Base-by-base conservation (phyloP, 1,140 invertebrate genomes). In the Mylabris phalerata region DNA sequence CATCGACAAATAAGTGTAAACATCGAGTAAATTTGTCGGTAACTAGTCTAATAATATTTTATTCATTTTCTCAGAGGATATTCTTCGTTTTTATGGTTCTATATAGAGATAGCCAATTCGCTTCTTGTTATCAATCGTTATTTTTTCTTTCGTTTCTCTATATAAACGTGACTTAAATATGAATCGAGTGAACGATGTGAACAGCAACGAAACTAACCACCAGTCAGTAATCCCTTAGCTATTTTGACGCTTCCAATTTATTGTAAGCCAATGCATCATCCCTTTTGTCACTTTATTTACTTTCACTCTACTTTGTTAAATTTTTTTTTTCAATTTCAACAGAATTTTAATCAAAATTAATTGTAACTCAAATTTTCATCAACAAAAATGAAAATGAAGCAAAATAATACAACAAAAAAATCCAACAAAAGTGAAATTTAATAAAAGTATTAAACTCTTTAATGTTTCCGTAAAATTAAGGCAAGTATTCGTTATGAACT, bases 71-170 rank as follows among this genome's bases (percentile, higher is more conserved):
- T 45, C 32, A 11, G 39, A 48, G 50, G 50, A 46, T 50, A 40
- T 62, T 45, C 4, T 32, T 41, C 50, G 26, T 59, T 62, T 54
- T 55, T 59, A 55, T 55, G 46, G 45, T 47, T 40, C 50, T 51
- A 39, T 62, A 19, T 19, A 62, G 50, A 48, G 50, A 46, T 48
- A 25, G 47, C 60, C 56, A 59, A 59, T 62, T 59, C 60, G 60
- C 56, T 55, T 62, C 57, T 51, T 59, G 60, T 62, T 62, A 62
- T 59, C 60, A 62, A 62, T 62, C 60, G 60, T 62, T 62, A 59
- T 62, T 62, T 62, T 62, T 13, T 59, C 48, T 19, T 19, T 19
- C 19, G 19, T 19, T 32, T 32, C 32, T 4, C 32, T 32, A 7
- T 32, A 32, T 55, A 55, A 59, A 62, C 60, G 60, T 62, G 60